A percentile compares a stretch with the other conserved stretches of the same genome.
Conservation (phyloP, 2,113 vertebrate genomes). For the Tursiops truncatus region DNA sequence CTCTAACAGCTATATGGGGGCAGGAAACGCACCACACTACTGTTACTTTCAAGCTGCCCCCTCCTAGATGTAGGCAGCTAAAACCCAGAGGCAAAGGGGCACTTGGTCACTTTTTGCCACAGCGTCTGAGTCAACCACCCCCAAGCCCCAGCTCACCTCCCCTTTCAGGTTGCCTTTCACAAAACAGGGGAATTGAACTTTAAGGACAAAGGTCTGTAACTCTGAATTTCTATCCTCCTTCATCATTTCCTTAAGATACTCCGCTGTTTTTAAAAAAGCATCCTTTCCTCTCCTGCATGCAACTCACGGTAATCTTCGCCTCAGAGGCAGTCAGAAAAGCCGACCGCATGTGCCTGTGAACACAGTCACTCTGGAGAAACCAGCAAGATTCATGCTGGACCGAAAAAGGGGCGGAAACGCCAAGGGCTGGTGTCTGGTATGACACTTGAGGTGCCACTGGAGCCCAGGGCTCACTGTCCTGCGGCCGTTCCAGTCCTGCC, state of each 20-base stretch:
- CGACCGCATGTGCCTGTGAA: too few species aligned
- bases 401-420: background rate
- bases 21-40: background rate
- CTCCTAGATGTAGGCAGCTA: background rate
- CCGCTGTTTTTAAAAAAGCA: background rate
- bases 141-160: background rate
- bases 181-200: background rate
- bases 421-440: background rate
- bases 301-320: background rate
- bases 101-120: background rate
- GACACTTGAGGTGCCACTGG: background rate
- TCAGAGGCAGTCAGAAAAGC: background rate
- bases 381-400: background rate
- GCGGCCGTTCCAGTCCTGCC: background rate
- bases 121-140: accelerated
- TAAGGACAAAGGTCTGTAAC: background rate
- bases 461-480: background rate
- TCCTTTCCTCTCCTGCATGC: background rate
- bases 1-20: background rate
- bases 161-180: background rate
- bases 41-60: background rate
- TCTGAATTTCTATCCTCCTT: background rate
- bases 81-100: background rate
- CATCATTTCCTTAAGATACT: background rate
- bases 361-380: background rate